Conservation (phyloP, 2,888 invertebrate species). For the Cataglyphis albicans region DNA sequence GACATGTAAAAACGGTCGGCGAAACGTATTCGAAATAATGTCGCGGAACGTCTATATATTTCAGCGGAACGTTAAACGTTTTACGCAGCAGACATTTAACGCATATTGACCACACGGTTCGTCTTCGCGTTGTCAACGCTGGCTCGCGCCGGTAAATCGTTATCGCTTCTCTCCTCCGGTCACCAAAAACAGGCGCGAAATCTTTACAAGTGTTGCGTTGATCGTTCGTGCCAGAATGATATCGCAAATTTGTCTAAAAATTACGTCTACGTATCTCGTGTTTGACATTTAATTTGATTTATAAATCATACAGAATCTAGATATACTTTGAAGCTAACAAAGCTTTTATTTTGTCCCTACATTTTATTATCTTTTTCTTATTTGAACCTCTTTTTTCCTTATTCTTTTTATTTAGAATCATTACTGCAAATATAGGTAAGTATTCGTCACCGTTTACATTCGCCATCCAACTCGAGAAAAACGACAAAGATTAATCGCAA, state of each 20-base stretch:
- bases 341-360: neutral
- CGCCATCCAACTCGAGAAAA: slow-evolving; percentile 62
- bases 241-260: neutral
- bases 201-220: slow-evolving; percentile 15
- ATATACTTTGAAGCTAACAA: neutral
- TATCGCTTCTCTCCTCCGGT: slow-evolving; percentile 56
- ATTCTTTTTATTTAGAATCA: neutral
- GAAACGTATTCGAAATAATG: slow-evolving; percentile 73
- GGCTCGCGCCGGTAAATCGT: slow-evolving; percentile 64
- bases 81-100: slow-evolving; percentile 63
- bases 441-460: slow-evolving; percentile 54
- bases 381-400: neutral
- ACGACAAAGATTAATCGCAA: slow-evolving; percentile 73
- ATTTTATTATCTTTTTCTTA: neutral
- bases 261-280: neutral
- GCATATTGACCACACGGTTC: slow-evolving; percentile 75
- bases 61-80: slow-evolving; percentile 71
- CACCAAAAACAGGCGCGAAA: slow-evolving; percentile 14
- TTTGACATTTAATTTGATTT: neutral
- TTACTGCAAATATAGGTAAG: slow-evolving; percentile 15
- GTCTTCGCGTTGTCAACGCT: slow-evolving; percentile 72
- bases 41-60: slow-evolving; percentile 71
- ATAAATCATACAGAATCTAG: neutral
- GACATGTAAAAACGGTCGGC: slow-evolving; percentile 68
- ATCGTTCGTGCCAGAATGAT: neutral